phyloP scores from a whole-genome alignment of 2,888 invertebrate genomes.

The Archips crataeganus region DNA sequence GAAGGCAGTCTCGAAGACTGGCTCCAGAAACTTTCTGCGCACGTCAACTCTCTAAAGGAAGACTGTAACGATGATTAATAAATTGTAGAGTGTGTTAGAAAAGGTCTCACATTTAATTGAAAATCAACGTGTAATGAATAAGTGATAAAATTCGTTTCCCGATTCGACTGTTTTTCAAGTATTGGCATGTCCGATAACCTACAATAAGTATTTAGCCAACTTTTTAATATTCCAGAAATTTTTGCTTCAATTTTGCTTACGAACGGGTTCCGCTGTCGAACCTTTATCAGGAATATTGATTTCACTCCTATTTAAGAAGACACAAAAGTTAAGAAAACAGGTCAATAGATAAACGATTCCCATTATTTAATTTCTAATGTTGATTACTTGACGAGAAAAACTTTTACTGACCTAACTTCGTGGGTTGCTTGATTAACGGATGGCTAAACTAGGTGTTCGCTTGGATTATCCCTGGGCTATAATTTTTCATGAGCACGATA shows the following conservation, averaged over 20 bases:
- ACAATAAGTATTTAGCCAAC: not conserved
- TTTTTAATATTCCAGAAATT: not conserved
- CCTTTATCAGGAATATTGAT: conserved; percentile 52
- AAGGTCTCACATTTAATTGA: not conserved
- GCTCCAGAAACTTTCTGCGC: conserved; percentile 17
- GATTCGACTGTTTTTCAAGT: not conserved
- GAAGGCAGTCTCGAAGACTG: conserved; percentile 28
- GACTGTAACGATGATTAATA: conserved; percentile 26
- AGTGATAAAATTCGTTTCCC: not conserved
- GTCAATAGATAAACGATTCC: conserved; percentile 46
- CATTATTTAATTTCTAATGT: not conserved
- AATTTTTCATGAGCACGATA: not conserved
- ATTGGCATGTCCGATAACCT: not conserved
- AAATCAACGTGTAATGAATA: not conserved
- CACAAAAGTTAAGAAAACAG: conserved; percentile 20
- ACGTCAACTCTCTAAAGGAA: not conserved
- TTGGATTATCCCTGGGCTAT: not conserved
- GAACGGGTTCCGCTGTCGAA: conserved; percentile 30
- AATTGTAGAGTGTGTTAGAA: not conserved
- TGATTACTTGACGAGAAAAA: not conserved
- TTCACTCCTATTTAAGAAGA: conserved; percentile 43
- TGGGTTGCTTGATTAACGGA: not conserved
- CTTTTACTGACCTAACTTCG: not conserved
- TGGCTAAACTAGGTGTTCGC: not conserved
- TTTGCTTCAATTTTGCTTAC: not conserved